phyloP scores from a whole-genome alignment of 2,888 invertebrate genomes.

The Cephus spinipes region DNA sequence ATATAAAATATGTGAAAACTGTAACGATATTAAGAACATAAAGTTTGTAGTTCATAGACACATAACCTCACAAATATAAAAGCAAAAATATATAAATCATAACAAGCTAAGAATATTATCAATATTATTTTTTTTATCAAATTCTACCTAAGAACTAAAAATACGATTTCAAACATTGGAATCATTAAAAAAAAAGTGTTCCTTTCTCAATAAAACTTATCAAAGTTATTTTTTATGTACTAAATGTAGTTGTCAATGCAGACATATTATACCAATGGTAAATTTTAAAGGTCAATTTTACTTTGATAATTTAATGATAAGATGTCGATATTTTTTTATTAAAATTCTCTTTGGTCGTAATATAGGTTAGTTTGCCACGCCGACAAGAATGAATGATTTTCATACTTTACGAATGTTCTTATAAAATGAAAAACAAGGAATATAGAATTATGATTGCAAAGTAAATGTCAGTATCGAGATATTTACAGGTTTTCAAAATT shows the following conservation, averaged over 20 bases:
- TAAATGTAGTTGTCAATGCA: neutral
- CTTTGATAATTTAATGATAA: neutral
- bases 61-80: neutral
- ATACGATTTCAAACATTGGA: neutral
- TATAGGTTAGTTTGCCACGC: neutral
- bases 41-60: neutral
- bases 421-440: neutral
- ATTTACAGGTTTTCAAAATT: slow-evolving; percentile 7
- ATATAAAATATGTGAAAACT: neutral
- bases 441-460: neutral
- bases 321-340: neutral
- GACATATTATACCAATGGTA: neutral
- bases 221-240: neutral
- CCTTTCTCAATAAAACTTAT: neutral
- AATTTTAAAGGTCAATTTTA: neutral
- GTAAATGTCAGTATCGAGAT: neutral
- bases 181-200: neutral
- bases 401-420: neutral
- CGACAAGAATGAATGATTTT: neutral
- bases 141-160: neutral
- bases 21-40: neutral
- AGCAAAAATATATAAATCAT: neutral
- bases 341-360: neutral
- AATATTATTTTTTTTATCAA: neutral
- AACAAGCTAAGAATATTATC: neutral